phyloP scores from a whole-genome alignment of 1,140 invertebrate genomes.

The Idris sp. region DNA sequence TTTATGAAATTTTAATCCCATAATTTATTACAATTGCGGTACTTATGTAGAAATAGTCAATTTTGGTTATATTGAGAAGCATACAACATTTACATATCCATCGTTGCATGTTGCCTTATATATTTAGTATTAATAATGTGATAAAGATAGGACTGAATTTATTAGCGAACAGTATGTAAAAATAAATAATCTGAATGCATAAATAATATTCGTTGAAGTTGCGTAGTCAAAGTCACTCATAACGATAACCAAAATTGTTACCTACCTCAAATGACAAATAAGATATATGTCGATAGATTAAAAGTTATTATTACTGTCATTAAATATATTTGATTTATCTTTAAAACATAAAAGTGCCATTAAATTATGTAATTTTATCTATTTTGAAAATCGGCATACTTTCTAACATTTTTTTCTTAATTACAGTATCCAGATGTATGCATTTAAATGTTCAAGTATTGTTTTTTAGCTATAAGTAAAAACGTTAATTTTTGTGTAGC shows the following conservation, averaged over 20 bases:
- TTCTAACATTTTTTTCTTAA: background rate
- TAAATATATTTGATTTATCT: conserved; percentile 28
- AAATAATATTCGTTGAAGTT: conserved; percentile 17
- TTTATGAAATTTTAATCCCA: too few relatives aligned
- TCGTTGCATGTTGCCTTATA: background rate
- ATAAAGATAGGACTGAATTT: conserved; percentile 25
- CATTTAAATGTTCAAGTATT: too few relatives aligned
- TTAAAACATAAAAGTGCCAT: background rate
- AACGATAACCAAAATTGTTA: conserved; percentile 45
- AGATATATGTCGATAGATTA: conserved; percentile 22
- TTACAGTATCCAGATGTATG: too few relatives aligned
- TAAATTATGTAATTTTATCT: conserved; percentile 13
- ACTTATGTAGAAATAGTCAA: too few relatives aligned
- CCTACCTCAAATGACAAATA: conserved; percentile 28
- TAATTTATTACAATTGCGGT: too few relatives aligned
- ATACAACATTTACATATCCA: too few relatives aligned
- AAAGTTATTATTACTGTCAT: conserved; percentile 23
- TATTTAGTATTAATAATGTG: conserved; percentile 22
- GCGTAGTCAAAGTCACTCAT: conserved; percentile 8
- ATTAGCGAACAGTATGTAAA: conserved; percentile 15
- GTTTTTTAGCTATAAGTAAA: too few relatives aligned
- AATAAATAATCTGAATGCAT: background rate
- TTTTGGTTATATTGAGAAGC: too few relatives aligned
- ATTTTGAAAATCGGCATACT: background rate
- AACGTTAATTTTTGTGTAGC: too few relatives aligned